phyloP scores from a whole-genome alignment of 2,888 invertebrate species.

The Netelia fuscicornis region DNA sequence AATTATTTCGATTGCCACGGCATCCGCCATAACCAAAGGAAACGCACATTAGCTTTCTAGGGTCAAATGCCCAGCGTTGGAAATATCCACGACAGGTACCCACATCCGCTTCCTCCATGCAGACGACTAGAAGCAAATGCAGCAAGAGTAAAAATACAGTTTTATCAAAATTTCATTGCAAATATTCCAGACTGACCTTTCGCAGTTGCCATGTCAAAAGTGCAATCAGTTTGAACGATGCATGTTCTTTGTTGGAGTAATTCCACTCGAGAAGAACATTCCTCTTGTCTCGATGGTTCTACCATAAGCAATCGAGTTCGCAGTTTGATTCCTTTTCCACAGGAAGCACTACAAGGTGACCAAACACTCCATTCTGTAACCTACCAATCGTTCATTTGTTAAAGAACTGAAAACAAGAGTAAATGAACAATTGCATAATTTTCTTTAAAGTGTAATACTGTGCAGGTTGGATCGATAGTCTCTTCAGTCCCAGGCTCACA shows the following conservation, averaged over 20 bases:
- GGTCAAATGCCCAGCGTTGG: conserved; percentile 95
- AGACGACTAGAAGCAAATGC: conserved; percentile 89
- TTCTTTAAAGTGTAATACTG: conserved; percentile 69
- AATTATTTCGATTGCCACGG: conserved; percentile 96
- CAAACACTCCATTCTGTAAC: conserved; percentile 96
- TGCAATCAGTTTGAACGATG: conserved; percentile 89
- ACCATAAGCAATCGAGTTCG: conserved; percentile 91
- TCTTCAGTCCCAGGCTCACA: conserved; percentile 87
- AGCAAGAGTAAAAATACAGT: conserved; percentile 10
- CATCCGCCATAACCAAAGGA: conserved; percentile 96
- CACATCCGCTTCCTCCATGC: conserved; percentile 90
- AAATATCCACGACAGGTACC: conserved; percentile 96
- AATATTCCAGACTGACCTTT: conserved; percentile 87
- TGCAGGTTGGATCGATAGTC: conserved; percentile 87
- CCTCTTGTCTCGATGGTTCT: conserved; percentile 88
- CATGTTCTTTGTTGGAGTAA: conserved; percentile 92
- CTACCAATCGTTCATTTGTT: conserved; percentile 77
- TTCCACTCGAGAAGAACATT: conserved; percentile 89
- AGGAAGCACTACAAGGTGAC: conserved; percentile 96
- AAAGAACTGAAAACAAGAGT: too few species aligned
- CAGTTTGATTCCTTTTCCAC: conserved; percentile 92
- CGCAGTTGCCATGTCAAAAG: conserved; percentile 90
- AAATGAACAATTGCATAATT: not conserved
- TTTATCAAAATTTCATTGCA: conserved; percentile 6
- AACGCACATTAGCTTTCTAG: conserved; percentile 91